Base-by-base conservation (phyloP, 2,113 vertebrate genomes). In the Epinephelus moara region DNA sequence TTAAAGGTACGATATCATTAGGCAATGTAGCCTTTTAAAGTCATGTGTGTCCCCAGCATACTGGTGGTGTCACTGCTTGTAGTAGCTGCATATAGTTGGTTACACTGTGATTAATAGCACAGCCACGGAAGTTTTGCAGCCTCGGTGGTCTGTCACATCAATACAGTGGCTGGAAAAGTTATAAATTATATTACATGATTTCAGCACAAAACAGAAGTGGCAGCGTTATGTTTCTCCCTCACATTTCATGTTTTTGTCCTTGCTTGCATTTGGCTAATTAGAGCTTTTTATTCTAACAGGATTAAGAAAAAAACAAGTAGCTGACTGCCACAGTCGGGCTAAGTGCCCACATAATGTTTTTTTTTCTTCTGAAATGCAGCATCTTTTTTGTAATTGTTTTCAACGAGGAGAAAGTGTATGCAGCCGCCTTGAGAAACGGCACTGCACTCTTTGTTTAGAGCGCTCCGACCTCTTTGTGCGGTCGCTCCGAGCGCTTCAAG, bases 211-310 rank as follows among this genome's bases (percentile, higher is more conserved):
- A 13, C 42, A 73, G 3, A 57, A 23, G 21, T 45, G 50, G 23
- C 27, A 15, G 23, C 17, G 15, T 66, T 27, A 81, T 57, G 14
- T 74, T 74, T 55, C 53, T 27, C 13, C 14, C 9, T 49, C 63
- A 59, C 57, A 59, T 59, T 55, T 57, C 15, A 70, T 70, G 30
- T 27, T 53, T 4, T 42, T 55, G 23, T 62, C 67, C 21, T 3
- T 25, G 45, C 55, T 60, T 69, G 64, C 33, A 70, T 79, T 71
- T 71, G 14, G 59, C 49, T 71, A 56, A 72, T 80, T 56, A 47
- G 19, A 63, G 7, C 4, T 14, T 2, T 37, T n/a, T 33, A 56
- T 18, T 9, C 57, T 27, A 23, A 57, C 37, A 64, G 52, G 40
- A 73, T 37, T 55, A 18, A 47, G 25, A 25, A 9, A 25, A 42